These are phyloP conservation scores for Nephila pilipes DNA, from an alignment of 1,140 invertebrate genomes.

Conservation along the genomic window DNA sequence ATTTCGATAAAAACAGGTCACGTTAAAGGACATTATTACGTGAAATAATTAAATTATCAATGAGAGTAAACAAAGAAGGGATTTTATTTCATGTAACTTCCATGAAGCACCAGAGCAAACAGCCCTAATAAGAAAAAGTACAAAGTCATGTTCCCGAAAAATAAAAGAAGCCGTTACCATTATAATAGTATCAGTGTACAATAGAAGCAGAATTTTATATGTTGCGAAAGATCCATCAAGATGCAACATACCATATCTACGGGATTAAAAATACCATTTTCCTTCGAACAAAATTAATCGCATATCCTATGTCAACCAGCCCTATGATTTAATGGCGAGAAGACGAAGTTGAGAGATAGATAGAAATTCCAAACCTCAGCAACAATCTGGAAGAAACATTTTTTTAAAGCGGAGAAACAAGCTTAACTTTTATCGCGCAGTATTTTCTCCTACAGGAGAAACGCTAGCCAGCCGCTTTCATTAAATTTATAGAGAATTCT, in stretches of 20 bases:
- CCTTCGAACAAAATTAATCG: not conserved
- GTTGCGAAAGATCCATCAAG: not conserved
- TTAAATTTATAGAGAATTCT: constrained; percentile 54
- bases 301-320: not conserved
- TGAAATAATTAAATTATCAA: too few species aligned
- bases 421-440: constrained; percentile 39
- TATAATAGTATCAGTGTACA: not conserved
- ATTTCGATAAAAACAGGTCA: too few species aligned
- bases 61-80: too few species aligned
- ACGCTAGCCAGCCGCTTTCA: constrained; percentile 1
- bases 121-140: too few species aligned
- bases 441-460: constrained; percentile 47
- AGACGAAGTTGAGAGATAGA: not conserved
- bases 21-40: too few species aligned
- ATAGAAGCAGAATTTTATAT: not conserved
- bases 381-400: not conserved
- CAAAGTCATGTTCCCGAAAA: too few species aligned
- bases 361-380: not conserved
- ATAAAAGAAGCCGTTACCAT: too few species aligned
- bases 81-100: too few species aligned
- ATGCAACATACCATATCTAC: not conserved
- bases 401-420: constrained; percentile 12
- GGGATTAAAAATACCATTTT: not conserved
- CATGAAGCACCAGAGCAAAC: too few species aligned
- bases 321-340: not conserved